Evolutionary conservation across 2,113 vertebrate genomes (phyloP).

Genomic region (Notechis scutatus): DNA sequence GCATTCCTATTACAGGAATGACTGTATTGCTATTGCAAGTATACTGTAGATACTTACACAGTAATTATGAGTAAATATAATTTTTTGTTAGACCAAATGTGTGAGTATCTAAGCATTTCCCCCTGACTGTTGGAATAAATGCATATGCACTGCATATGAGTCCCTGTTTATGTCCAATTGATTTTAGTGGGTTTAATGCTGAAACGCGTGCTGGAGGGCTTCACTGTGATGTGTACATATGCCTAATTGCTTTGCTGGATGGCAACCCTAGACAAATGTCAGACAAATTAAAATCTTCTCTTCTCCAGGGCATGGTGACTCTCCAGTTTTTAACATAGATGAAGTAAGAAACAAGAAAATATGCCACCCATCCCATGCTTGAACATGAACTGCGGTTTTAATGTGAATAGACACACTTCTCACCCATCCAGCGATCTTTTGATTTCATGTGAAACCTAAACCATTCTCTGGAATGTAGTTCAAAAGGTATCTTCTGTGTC

Average conservation of each 20-base stretch:
- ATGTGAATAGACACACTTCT: neutral
- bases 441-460: constrained; percentile 41
- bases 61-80: neutral
- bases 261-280: neutral
- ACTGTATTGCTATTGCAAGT: neutral
- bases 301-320: neutral
- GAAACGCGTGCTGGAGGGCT: constrained; percentile 13
- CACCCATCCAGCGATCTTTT: constrained; percentile 9
- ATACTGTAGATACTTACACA: neutral
- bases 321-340: constrained; percentile 2
- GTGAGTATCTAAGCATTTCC: neutral
- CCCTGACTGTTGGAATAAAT: neutral
- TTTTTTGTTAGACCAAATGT: neutral
- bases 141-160: constrained; percentile 2
- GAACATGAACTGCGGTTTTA: constrained; percentile 15
- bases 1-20: neutral
- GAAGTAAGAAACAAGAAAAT: neutral
- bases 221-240: neutral
- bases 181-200: neutral
- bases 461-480: constrained; percentile 46
- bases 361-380: neutral
- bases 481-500: constrained; percentile 36
- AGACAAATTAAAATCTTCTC: constrained; percentile 4
- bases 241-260: constrained; percentile 19
- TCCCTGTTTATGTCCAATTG: neutral